Percentiles rank a stretch among this genome's conserved stretches.
Evolutionary conservation across 2,888 invertebrate species (phyloP).

Genomic region (Strigamia crassipes): DNA sequence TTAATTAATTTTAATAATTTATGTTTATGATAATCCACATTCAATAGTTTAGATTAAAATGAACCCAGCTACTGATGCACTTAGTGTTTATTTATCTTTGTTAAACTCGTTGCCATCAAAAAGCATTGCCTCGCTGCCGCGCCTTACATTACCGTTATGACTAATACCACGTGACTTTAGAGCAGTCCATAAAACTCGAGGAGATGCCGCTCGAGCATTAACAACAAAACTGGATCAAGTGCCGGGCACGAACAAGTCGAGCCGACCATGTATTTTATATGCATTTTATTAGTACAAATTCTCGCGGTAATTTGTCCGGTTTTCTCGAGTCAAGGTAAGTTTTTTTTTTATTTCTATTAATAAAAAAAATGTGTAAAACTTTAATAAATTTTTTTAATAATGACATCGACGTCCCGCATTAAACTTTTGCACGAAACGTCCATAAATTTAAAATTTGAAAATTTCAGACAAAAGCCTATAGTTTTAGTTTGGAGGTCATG

Average conservation of each 20-base stretch:
- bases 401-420: too few species aligned
- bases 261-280: not conserved
- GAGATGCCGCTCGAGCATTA: conserved; percentile 2
- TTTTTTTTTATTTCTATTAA: not conserved
- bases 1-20: too few species aligned
- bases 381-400: too few species aligned
- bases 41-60: too few species aligned
- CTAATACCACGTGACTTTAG: conserved; percentile 16
- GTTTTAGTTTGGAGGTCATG: conserved; percentile 10
- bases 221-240: conserved; percentile 4
- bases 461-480: not conserved
- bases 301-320: not conserved
- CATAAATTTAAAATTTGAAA: not conserved
- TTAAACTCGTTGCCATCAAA: too few species aligned
- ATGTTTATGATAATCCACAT: too few species aligned
- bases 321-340: not conserved
- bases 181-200: conserved; percentile 6
- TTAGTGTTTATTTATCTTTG: too few species aligned
- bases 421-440: not conserved
- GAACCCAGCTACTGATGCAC: too few species aligned
- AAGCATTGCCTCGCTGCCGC: not conserved
- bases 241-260: not conserved
- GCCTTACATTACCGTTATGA: not conserved
- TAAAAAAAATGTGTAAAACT: too few species aligned
- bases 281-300: not conserved